Evolutionary conservation across 1,140 invertebrate species (phyloP).

Genomic region (Orussus abietinus): DNA sequence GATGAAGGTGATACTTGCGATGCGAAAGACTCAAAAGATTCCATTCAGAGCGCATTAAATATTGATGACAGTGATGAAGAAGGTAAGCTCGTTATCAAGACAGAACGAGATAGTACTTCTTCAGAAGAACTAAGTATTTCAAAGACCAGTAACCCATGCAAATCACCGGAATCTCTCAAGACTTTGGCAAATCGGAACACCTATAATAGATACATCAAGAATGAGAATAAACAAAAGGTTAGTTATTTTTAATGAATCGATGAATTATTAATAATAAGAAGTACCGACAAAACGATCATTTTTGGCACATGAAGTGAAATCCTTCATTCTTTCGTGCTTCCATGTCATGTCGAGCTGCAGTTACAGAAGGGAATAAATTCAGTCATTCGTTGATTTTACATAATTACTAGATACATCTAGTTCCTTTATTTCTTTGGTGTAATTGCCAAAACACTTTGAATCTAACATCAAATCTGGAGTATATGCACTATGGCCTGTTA

Average conservation of each 20-base stretch:
- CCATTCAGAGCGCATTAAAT: slow-evolving; percentile 7
- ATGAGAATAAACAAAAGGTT: slow-evolving; percentile 58
- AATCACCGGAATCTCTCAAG: slow-evolving; percentile 30
- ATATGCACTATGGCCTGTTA: background rate
- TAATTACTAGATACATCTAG: background rate
- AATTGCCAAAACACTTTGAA: background rate
- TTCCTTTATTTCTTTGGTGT: background rate
- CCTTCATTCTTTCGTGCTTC: background rate
- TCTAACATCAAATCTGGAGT: no score
- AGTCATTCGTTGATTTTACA: background rate
- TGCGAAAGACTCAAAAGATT: background rate
- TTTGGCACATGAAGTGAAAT: slow-evolving; percentile 2
- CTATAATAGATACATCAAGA: slow-evolving; percentile 60
- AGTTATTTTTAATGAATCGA: background rate
- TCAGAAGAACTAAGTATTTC: background rate
- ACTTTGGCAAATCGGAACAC: slow-evolving; percentile 55
- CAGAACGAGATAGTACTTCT: background rate
- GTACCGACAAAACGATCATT: background rate
- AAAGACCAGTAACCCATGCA: slow-evolving; percentile 34
- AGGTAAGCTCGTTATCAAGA: slow-evolving; percentile 16
- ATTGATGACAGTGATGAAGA: slow-evolving; percentile 18
- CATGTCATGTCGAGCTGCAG: slow-evolving; percentile 3
- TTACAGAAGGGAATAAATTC: slow-evolving; percentile 6
- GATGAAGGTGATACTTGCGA: slow-evolving; percentile 5
- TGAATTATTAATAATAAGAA: background rate